Percentiles rank a stretch among this genome's conserved stretches.
Evolutionary conservation across 1,140 invertebrate genomes (phyloP).

Genomic region (Ruditapes philippinarum): DNA sequence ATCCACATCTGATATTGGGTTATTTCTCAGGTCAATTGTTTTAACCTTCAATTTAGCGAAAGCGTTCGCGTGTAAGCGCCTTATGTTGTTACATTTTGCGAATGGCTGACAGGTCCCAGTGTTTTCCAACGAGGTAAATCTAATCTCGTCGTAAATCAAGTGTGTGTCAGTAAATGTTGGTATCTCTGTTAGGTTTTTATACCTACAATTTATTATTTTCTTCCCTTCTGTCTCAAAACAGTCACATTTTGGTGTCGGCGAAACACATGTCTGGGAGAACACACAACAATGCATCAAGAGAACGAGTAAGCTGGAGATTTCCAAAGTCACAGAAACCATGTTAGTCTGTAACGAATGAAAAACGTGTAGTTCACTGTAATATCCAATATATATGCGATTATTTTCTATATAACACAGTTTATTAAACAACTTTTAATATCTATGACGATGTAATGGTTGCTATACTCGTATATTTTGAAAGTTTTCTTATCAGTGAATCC

Average conservation of each 20-base stretch:
- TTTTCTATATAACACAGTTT: too few species aligned
- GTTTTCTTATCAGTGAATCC: too few species aligned
- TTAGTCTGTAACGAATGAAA: not conserved
- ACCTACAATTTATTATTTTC: constrained; percentile 45
- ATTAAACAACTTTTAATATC: too few species aligned
- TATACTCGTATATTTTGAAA: too few species aligned
- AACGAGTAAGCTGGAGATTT: not conserved
- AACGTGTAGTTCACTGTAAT: too few species aligned
- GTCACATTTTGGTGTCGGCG: not conserved
- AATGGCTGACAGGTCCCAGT: not conserved
- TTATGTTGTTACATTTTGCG: constrained; percentile 67
- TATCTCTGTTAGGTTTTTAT: constrained; percentile 17
- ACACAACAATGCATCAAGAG: not conserved
- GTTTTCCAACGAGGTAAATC: not conserved
- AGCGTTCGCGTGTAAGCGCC: constrained; percentile 69
- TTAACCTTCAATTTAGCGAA: constrained; percentile 74
- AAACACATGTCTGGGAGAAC: not conserved
- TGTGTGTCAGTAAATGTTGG: constrained; percentile 36
- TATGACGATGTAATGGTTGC: too few species aligned
- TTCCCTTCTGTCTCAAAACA: not conserved
- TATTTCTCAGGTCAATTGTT: constrained; percentile 72
- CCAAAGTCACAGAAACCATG: not conserved
- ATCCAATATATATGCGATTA: too few species aligned
- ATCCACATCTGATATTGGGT: constrained; percentile 53
- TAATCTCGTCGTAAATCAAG: constrained; percentile 2